A percentile compares a stretch with the other conserved stretches of the same genome.
Evolutionary conservation across 2,888 invertebrate genomes (phyloP).

Genomic region (Nymphalis polychloros): DNA sequence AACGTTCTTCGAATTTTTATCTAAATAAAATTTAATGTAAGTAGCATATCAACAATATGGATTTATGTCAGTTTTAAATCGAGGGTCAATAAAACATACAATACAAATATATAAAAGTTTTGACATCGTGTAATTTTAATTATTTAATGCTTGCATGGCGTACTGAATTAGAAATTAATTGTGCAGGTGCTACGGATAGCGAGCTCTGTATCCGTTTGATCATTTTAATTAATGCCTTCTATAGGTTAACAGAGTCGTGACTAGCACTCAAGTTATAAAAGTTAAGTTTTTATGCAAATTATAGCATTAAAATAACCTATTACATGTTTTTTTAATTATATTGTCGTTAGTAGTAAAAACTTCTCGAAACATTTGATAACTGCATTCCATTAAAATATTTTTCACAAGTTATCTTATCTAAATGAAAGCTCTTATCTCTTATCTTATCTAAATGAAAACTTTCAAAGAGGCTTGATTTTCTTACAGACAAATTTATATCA

Average conservation of each 20-base stretch:
- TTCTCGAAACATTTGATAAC: too few relatives aligned
- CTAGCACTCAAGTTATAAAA: neutral
- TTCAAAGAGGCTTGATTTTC: too few relatives aligned
- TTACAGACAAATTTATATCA: too few relatives aligned
- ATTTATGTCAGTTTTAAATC: neutral
- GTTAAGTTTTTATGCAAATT: neutral
- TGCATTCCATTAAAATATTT: too few relatives aligned
- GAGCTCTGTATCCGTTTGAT: constrained; percentile 30
- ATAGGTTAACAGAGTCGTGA: constrained; percentile 26
- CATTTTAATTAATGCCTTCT: constrained; percentile 15
- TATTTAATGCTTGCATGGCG: constrained; percentile 56
- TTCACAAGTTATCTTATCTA: too few relatives aligned
- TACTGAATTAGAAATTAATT: constrained; percentile 39
- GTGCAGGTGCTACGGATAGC: constrained; percentile 34
- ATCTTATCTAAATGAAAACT: too few relatives aligned
- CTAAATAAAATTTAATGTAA: too few relatives aligned
- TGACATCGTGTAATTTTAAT: constrained; percentile 56
- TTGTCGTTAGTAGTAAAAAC: too few relatives aligned
- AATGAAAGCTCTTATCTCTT: too few relatives aligned
- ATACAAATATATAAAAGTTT: constrained; percentile 39
- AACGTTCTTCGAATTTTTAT: too few relatives aligned
- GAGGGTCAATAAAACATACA: neutral
- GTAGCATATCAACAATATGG: too few relatives aligned
- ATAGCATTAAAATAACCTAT: neutral
- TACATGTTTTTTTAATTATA: neutral